These are phyloP conservation scores for Trematocara variabile DNA, from an alignment of 2,113 vertebrate species.

Conservation along the genomic window DNA sequence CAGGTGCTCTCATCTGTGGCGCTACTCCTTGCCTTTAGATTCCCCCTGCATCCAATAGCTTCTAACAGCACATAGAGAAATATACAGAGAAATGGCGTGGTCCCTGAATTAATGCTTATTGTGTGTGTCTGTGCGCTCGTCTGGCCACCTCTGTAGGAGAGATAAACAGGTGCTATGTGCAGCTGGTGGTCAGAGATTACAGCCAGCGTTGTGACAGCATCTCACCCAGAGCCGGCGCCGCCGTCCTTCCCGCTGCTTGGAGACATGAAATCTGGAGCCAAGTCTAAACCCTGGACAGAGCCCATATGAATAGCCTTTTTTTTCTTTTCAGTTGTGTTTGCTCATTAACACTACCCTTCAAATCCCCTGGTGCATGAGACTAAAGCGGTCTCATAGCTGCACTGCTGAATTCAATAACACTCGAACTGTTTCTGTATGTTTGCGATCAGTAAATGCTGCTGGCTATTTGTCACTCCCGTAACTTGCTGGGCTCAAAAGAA, in stretches of 20 bases:
- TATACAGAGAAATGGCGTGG: background rate
- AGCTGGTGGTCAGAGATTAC: constrained; percentile 63
- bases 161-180: constrained; percentile 52
- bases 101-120: background rate
- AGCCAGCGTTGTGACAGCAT: constrained; percentile 36
- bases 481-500: background rate
- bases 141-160: constrained; percentile 17
- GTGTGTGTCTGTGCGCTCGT: background rate
- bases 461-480: background rate
- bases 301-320: background rate
- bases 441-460: background rate
- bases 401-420: background rate
- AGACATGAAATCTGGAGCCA: background rate
- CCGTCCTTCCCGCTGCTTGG: background rate
- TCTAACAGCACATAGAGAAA: background rate
- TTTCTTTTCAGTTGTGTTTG: background rate
- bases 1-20: background rate
- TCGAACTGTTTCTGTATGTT: background rate
- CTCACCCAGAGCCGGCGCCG: constrained; percentile 9
- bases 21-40: background rate
- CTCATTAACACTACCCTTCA: background rate
- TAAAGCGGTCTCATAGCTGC: background rate
- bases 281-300: background rate
- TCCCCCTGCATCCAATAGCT: background rate
- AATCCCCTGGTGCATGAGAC: background rate